Evolutionary conservation across 2,113 vertebrate species (phyloP).

Genomic region (Gopherus evgoodei): DNA sequence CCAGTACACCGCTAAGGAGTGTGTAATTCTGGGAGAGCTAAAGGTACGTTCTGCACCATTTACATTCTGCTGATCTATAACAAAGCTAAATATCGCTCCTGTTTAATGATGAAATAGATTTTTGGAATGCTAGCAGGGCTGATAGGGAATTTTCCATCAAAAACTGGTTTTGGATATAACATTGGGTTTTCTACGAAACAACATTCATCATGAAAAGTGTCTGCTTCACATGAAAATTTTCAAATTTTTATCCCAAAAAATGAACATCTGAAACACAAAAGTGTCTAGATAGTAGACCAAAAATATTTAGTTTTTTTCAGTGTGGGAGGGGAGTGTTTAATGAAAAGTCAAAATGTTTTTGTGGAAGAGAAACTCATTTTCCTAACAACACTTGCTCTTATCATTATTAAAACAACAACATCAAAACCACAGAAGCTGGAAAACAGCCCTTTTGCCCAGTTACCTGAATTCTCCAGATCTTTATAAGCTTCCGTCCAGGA

Average conservation of each 20-base stretch:
- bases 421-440: neutral
- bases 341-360: neutral
- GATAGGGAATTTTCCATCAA: neutral
- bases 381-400: neutral
- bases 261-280: neutral
- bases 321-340: neutral
- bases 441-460: neutral
- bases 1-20: conserved; percentile 49
- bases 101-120: neutral
- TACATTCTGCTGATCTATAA: neutral
- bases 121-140: neutral
- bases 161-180: neutral
- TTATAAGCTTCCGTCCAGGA: conserved; percentile 95
- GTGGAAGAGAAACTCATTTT: neutral
- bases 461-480: conserved; percentile 98
- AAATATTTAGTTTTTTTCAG: neutral
- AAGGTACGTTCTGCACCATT: conserved; percentile 61
- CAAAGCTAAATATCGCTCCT: neutral
- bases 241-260: neutral
- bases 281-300: fast-evolving
- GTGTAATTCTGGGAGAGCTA: conserved; percentile 57
- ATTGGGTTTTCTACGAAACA: conserved; percentile 35
- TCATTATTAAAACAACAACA: neutral
- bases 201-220: neutral
- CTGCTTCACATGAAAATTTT: neutral